Percentiles rank a stretch among this genome's conserved stretches.
These are phyloP conservation scores for Bubalus kerabau DNA, from an alignment of 2,113 vertebrate genomes.

Conservation along the genomic window DNA sequence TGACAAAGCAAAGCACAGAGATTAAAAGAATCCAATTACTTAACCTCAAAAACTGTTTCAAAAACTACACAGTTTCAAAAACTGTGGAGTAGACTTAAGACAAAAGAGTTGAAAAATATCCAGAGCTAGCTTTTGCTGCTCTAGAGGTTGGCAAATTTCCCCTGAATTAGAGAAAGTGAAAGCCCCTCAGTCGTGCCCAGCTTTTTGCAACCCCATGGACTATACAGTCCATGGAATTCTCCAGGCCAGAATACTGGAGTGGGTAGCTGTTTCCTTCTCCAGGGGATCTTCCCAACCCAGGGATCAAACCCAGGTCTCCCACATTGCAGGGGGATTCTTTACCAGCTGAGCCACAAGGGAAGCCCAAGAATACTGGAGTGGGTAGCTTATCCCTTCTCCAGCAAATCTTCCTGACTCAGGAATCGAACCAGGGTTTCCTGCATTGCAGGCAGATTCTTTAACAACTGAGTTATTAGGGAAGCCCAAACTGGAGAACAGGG, in stretches of 20 bases:
- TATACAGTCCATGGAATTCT: neutral
- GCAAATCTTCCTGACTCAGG: neutral
- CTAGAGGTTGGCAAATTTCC: neutral
- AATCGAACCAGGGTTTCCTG: neutral
- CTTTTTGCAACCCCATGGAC: fast-evolving
- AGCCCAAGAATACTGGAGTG: neutral
- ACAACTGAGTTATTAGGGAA: neutral
- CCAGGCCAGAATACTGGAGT: neutral
- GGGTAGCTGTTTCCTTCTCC: neutral
- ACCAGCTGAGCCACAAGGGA: neutral
- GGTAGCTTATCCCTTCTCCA: neutral
- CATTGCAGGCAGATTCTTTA: neutral
- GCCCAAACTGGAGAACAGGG: neutral
- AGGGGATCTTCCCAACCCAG: neutral
- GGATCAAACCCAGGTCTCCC: neutral
- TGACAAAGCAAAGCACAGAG: neutral
- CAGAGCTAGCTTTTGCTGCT: neutral
- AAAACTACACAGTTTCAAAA: neutral
- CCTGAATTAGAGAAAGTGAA: neutral
- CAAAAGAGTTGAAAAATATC: neutral
- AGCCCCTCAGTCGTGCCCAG: neutral
- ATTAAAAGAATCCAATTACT: neutral
- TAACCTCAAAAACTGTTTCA: neutral
- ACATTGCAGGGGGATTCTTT: neutral
- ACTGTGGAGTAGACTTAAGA: neutral